phyloP scores from a whole-genome alignment of 2,888 invertebrate species.

The Nezara viridula region DNA sequence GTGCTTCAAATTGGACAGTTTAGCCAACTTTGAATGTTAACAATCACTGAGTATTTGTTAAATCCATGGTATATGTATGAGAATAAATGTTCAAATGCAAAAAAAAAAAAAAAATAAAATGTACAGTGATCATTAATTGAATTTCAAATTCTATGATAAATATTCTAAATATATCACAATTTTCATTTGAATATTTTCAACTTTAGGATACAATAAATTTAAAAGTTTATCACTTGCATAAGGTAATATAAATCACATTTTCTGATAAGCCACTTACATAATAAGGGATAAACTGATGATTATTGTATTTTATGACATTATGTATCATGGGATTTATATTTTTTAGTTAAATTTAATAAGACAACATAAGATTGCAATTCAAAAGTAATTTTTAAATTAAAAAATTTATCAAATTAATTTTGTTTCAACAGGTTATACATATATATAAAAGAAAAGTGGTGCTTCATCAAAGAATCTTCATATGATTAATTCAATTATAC shows the following conservation, averaged over 20 bases:
- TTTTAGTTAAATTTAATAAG: neutral
- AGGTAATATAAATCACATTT: slow-evolving; percentile 42
- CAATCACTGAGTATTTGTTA: neutral
- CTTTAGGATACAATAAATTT: slow-evolving; percentile 13
- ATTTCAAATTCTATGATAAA: slow-evolving; percentile 6
- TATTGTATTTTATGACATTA: no score
- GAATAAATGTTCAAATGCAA: neutral
- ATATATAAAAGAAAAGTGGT: neutral
- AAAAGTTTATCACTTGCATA: slow-evolving; percentile 15
- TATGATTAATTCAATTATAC: neutral
- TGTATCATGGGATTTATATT: neutral
- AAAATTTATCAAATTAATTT: neutral
- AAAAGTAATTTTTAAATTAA: neutral
- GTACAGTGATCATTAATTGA: neutral
- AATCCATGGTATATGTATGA: neutral
- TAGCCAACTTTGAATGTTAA: neutral
- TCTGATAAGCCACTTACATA: slow-evolving; percentile 19
- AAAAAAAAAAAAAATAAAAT: neutral
- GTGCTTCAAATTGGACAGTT: neutral
- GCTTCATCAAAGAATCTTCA: neutral
- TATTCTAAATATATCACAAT: slow-evolving; percentile 48
- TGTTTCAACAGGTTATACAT: neutral
- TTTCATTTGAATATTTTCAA: slow-evolving; percentile 43
- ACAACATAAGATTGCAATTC: neutral
- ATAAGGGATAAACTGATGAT: slow-evolving; percentile 22